Base-by-base conservation (phyloP, 2,888 invertebrate genomes). In the Alviniconcha strummeri region DNA sequence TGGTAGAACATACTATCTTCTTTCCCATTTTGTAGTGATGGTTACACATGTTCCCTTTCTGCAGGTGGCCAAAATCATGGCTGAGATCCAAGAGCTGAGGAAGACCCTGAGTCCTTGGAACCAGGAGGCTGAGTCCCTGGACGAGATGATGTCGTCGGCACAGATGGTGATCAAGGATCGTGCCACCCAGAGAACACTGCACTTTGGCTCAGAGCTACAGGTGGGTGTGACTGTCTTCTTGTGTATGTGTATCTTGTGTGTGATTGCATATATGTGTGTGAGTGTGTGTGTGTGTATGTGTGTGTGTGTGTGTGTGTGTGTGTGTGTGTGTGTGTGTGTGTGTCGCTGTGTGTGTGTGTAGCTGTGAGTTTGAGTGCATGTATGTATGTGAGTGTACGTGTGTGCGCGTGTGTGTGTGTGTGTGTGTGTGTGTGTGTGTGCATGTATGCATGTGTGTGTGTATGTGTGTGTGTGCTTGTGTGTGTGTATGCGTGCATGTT, bases 41-140 rank as follows among this genome's bases (percentile, higher is more conserved):
- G 36, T 36, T 36, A 36, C 36, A 36, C 36, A 1, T 36, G 36
- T 36, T 36, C 36, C 36, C 36, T 36, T 36, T 36, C 36, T 64
- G 4, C 77, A 82, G 82, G 86, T 86, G 19, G 95, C 96, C 88
- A 94, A 95, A 86, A 94, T 97, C 17, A 95, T 96, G 55, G 94
- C 95, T 82, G 97, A 97, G 93, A 95, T 97, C 5, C 95, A 96
- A 19, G 95, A 95, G 78, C 94, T 97, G 17, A 95, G 96, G 56
- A 89, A 86, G 54, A 89, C 87, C 55, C 86, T 92, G 88, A 82
- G 84, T 54, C 86, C 89, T 0, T 92, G 92, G 92, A 87, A 85
- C 56, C 82, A 89, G 36, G 84, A 91, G 67, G 89, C 90, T 5
- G 88, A 89, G 7, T 85, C 87, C 0, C 86, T 93, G 36, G 92